Percentiles rank a stretch among this genome's conserved stretches.
phyloP scores from a whole-genome alignment of 2,888 invertebrate species.

The Aphrophora alni region DNA sequence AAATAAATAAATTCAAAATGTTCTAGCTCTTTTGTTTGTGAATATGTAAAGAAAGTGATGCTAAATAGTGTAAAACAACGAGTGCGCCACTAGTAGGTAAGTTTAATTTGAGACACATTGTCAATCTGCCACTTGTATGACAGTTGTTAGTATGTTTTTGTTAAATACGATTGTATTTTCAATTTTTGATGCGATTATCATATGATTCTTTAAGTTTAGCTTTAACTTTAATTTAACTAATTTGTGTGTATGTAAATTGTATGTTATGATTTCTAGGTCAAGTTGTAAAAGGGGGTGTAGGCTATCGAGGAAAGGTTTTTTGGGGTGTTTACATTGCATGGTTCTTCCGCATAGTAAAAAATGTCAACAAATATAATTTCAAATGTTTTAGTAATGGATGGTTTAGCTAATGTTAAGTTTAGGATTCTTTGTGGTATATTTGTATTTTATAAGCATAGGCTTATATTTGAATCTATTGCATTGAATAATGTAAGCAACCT shows the following conservation, averaged over 20 bases:
- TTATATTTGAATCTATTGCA: too few species aligned
- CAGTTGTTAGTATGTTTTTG: neutral
- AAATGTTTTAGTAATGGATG: too few species aligned
- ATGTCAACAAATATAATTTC: too few species aligned
- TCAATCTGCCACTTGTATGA: slow-evolving; percentile 9
- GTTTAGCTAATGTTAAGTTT: too few species aligned
- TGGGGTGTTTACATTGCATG: too few species aligned
- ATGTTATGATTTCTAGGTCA: neutral
- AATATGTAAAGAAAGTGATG: neutral
- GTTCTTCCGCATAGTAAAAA: too few species aligned
- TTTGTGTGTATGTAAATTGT: neutral
- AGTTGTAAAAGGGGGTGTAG: neutral
- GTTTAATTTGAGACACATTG: neutral
- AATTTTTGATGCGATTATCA: neutral
- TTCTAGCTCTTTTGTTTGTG: neutral
- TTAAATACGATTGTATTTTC: neutral
- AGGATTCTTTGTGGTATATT: too few species aligned
- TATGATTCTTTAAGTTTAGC: neutral
- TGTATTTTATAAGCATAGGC: too few species aligned
- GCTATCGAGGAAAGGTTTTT: neutral
- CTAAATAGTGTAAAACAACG: neutral
- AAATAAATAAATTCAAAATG: neutral
- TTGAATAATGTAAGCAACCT: too few species aligned
- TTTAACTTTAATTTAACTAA: neutral
- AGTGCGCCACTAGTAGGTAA: neutral